Conservation (phyloP, 35 echinoderm and acorn worm species). For the Patiria miniata region DNA sequence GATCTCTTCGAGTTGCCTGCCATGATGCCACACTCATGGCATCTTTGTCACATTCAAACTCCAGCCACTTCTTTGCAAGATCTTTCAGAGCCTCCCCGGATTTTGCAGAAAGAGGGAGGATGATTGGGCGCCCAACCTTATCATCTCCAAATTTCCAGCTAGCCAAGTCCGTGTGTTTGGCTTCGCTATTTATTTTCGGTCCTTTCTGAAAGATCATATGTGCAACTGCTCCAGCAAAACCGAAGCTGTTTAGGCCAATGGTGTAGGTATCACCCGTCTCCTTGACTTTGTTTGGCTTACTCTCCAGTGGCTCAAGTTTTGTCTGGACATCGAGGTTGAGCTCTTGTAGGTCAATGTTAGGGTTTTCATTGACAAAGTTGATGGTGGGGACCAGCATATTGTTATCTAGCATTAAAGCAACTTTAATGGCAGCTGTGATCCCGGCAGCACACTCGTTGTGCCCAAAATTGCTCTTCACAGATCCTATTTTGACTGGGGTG, state of each 20-base stretch:
- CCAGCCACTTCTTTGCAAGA: conserved; percentile 66
- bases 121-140: conserved; percentile 55
- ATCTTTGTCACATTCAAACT: conserved; percentile 69
- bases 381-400: conserved; percentile 75
- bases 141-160: conserved; percentile 81
- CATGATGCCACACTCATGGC: conserved; percentile 77
- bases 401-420: conserved; percentile 83
- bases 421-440: conserved; percentile 82
- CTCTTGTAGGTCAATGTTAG: conserved; percentile 70
- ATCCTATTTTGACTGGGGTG: conserved; percentile 77
- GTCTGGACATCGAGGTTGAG: conserved; percentile 70
- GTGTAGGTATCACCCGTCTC: conserved; percentile 8
- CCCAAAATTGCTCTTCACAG: conserved; percentile 94
- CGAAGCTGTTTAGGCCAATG: conserved; percentile 91
- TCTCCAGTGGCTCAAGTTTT: conserved; percentile 47
- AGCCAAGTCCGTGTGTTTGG: neutral
- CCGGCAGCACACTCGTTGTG: conserved; percentile 89
- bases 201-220: conserved; percentile 88
- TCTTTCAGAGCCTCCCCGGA: conserved; percentile 73
- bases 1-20: conserved; percentile 72
- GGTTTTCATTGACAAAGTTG: conserved; percentile 72
- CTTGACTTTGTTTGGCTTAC: neutral
- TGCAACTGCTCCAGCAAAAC: conserved; percentile 91
- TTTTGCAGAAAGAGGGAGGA: conserved; percentile 88
- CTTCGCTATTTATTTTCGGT: conserved; percentile 31